phyloP scores from a whole-genome alignment of 1,140 invertebrate species.

The Drosophila ogumai region DNA sequence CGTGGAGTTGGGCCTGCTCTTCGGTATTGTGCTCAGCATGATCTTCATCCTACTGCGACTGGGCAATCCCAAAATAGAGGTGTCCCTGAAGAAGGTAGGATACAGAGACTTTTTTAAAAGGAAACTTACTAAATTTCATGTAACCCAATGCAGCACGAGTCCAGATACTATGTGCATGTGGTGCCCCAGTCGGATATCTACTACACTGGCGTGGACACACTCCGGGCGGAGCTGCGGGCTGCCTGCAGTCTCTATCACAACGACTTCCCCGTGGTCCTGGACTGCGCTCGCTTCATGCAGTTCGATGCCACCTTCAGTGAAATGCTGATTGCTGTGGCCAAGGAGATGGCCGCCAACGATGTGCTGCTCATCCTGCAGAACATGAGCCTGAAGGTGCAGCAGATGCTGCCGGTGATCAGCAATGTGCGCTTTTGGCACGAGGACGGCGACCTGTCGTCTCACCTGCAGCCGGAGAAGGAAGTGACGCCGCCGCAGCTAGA shows the following conservation, averaged over 20 bases:
- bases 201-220: slow-evolving; percentile 88
- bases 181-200: slow-evolving; percentile 88
- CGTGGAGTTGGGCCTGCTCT: slow-evolving; percentile 94
- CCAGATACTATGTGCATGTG: slow-evolving; percentile 86
- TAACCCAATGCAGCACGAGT: slow-evolving; percentile 45
- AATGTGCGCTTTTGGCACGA: slow-evolving; percentile 66
- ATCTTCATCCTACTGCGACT: slow-evolving; percentile 92
- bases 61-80: slow-evolving; percentile 90
- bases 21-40: slow-evolving; percentile 93
- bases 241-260: slow-evolving; percentile 79
- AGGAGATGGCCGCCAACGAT: slow-evolving; percentile 65
- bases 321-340: slow-evolving; percentile 84
- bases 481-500: not conserved
- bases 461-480: slow-evolving; percentile 36
- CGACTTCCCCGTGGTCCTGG: slow-evolving; percentile 86
- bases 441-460: slow-evolving; percentile 38
- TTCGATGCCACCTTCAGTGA: slow-evolving; percentile 88
- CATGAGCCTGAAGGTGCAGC: slow-evolving; percentile 66
- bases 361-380: slow-evolving; percentile 67
- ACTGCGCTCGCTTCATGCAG: slow-evolving; percentile 87
- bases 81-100: slow-evolving; percentile 87
- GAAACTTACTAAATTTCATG: not conserved
- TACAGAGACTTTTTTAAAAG: not conserved
- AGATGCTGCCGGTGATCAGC: slow-evolving; percentile 60
- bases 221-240: slow-evolving; percentile 86